Base-by-base conservation (phyloP, 2,888 invertebrate genomes). In the Exocentrus adspersus region DNA sequence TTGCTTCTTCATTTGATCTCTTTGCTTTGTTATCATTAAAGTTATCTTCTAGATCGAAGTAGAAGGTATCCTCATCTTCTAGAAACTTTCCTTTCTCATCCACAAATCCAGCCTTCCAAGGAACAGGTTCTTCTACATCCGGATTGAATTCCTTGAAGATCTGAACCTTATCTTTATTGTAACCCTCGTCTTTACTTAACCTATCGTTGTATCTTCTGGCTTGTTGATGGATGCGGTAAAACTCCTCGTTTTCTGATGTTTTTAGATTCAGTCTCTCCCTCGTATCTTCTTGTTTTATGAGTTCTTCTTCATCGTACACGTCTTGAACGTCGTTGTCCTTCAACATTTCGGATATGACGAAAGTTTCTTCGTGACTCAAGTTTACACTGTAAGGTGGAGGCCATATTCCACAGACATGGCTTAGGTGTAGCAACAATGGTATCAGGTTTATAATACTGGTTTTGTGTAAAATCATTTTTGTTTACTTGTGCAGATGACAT, bases 261-360 rank as follows among this genome's bases (percentile, higher is more conserved):
- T 62, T 45, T n/a, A 65, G 19, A 9, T 61, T 42, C 12, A 69
- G 12, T 37, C 37, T 37, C 37, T 64, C 64, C 17, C 65, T 50
- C 57, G 70, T 32, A 30, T 74, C 73, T 12, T 70, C 64, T 50
- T 67, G 54, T 50, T 67, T 60, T 24, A 79, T 76, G 70, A 78
- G 71, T 70, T 83, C 82, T 68, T 85, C 83, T 21, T 81, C 79
- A 12, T 79, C 80, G 59, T 81, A 77, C 48, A 78, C 80, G 19
- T 83, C 80, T 62, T 81, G 75, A 28, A 81, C 76, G 41, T 81
- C 81, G 43, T 80, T 80, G 41, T 75, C 75, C 16, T 81, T 79
- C 12, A 81, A 71, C 28, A 73, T 61, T 53, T 82, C 82, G 9
- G 77, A 76, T 56, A 82, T 81, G 37, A 77, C 73, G 65, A 83